phyloP scores from a whole-genome alignment of 2,797 vertebrate genomes.

The Malurus leucopterus region DNA sequence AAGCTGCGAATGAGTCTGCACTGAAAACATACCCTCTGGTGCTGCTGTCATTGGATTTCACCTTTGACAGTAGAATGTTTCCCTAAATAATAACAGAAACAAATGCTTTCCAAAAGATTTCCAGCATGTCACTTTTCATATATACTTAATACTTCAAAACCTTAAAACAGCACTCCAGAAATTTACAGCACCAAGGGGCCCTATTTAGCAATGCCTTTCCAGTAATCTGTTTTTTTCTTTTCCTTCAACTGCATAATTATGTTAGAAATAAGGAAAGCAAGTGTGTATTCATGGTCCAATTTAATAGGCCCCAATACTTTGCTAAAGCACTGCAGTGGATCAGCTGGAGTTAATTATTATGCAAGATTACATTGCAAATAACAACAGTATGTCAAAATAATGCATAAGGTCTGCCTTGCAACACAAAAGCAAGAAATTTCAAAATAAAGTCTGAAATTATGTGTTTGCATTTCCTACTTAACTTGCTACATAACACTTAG shows the following conservation, averaged over 20 bases:
- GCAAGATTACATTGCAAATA: slow-evolving; percentile 67
- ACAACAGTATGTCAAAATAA: slow-evolving; percentile 65
- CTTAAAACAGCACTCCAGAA: slow-evolving; percentile 5
- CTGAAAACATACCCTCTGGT: not conserved
- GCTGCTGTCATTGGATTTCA: not conserved
- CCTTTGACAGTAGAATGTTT: slow-evolving; percentile 37
- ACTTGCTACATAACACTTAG: not conserved
- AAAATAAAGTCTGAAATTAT: slow-evolving; percentile 11
- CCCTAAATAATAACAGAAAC: slow-evolving; percentile 45
- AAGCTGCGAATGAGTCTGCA: not conserved
- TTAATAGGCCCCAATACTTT: slow-evolving; percentile 67
- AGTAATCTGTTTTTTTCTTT: slow-evolving; percentile 47
- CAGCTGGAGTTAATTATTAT: slow-evolving; percentile 73
- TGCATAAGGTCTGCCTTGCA: slow-evolving; percentile 30
- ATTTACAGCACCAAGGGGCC: slow-evolving; percentile 37
- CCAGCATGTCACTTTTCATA: slow-evolving; percentile 22
- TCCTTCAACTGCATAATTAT: slow-evolving; percentile 43
- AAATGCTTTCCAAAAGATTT: slow-evolving; percentile 11
- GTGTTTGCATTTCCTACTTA: slow-evolving; percentile 11
- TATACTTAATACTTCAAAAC: slow-evolving; percentile 47
- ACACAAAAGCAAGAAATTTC: slow-evolving; percentile 24
- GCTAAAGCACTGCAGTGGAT: slow-evolving; percentile 66
- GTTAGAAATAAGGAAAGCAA: slow-evolving; percentile 62
- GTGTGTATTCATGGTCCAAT: slow-evolving; percentile 56
- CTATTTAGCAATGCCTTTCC: slow-evolving; percentile 47